Evolutionary conservation across 2,888 invertebrate genomes (phyloP).

Genomic region (Eremobia ochroleuca): DNA sequence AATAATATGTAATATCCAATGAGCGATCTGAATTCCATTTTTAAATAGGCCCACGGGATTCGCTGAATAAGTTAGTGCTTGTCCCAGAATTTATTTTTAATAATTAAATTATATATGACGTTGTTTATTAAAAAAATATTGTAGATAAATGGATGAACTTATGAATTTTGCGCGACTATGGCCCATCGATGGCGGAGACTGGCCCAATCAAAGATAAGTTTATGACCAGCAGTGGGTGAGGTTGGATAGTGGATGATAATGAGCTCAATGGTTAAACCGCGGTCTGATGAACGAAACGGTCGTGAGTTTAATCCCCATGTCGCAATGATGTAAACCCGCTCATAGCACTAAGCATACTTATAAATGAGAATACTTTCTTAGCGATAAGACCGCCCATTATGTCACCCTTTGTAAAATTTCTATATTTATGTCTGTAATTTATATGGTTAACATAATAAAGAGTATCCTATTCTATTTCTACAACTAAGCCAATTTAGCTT

Average conservation of each 20-base stretch:
- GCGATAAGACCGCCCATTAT: too few relatives aligned
- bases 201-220: neutral
- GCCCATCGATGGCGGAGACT: too few relatives aligned
- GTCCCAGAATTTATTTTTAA: constrained; percentile 37
- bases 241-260: neutral
- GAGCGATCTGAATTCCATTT: constrained; percentile 57
- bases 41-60: constrained; percentile 56
- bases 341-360: neutral
- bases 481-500: too few relatives aligned
- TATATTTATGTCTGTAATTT: too few relatives aligned
- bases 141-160: neutral
- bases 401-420: too few relatives aligned
- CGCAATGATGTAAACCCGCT: neutral
- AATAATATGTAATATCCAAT: constrained; percentile 70
- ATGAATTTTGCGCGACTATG: neutral
- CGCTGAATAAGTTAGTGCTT: constrained; percentile 57
- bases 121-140: neutral
- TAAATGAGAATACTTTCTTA: neutral
- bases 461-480: too few relatives aligned
- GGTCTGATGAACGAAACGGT: neutral
- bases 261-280: neutral
- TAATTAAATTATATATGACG: constrained; percentile 35
- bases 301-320: neutral
- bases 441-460: too few relatives aligned
- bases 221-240: neutral